A percentile compares a stretch with the other conserved stretches of the same genome.
These are phyloP conservation scores for Gadopsis marmoratus DNA, from an alignment of 2,797 vertebrate species.

Conservation along the genomic window DNA sequence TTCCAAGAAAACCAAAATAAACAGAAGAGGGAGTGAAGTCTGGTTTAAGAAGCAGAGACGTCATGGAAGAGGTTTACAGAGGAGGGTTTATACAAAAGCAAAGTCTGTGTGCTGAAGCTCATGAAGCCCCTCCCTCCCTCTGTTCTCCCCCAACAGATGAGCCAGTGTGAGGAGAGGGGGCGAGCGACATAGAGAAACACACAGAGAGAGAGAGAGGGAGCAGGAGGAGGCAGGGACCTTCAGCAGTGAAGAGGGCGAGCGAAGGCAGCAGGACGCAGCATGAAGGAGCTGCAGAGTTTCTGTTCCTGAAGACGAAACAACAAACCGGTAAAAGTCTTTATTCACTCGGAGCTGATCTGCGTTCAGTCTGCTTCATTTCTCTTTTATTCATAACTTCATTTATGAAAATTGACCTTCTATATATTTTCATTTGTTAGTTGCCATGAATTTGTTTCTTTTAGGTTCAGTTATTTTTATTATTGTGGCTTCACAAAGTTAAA, in stretches of 20 bases:
- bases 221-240: slow-evolving; percentile 53
- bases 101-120: slow-evolving; percentile 71
- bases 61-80: slow-evolving; percentile 70
- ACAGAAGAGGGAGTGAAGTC: slow-evolving; percentile 66
- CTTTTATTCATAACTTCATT: not conserved
- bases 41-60: slow-evolving; percentile 64
- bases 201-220: slow-evolving; percentile 37
- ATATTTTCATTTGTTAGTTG: not conserved
- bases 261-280: slow-evolving; percentile 56
- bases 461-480: not conserved
- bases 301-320: slow-evolving; percentile 37
- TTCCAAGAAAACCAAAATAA: slow-evolving; percentile 78
- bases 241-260: slow-evolving; percentile 23
- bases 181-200: slow-evolving; percentile 44
- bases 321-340: slow-evolving; percentile 58
- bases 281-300: slow-evolving; percentile 50
- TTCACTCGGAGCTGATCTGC: not conserved
- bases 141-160: slow-evolving; percentile 84
- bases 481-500: not conserved
- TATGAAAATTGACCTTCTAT: not conserved
- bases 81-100: slow-evolving; percentile 63
- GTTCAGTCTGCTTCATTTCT: not conserved
- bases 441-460: not conserved
- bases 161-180: slow-evolving; percentile 28
- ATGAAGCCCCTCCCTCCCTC: slow-evolving; percentile 73